phyloP scores from a whole-genome alignment of 2,113 vertebrate genomes.

The Gila orcuttii region DNA sequence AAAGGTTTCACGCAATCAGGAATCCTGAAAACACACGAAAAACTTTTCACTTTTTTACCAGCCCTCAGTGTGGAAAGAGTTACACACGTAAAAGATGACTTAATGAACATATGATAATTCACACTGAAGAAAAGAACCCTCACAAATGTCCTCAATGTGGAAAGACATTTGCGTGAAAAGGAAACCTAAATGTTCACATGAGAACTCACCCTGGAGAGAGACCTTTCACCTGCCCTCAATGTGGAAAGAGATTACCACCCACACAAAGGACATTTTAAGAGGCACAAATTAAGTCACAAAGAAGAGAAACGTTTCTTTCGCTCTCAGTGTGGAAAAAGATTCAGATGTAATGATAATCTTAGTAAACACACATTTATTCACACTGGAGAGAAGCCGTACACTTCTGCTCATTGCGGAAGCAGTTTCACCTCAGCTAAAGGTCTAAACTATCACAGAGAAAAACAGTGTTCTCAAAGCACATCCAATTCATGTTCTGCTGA shows the following conservation, averaged over 20 bases:
- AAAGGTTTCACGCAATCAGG: too few species aligned
- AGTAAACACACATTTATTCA: neutral
- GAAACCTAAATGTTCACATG: neutral
- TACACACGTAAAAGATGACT: neutral
- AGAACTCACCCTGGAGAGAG: neutral
- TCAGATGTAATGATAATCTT: too few species aligned
- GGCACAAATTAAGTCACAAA: neutral
- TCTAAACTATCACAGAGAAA: conserved; percentile 12
- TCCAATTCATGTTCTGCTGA: neutral
- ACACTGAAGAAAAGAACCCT: neutral
- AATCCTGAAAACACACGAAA: too few species aligned
- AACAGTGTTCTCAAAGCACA: neutral
- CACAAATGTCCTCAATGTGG: neutral
- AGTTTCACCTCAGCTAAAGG: neutral
- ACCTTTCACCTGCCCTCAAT: neutral
- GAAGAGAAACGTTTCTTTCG: neutral
- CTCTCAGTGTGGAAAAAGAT: neutral
- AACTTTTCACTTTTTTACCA: too few species aligned
- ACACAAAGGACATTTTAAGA: neutral
- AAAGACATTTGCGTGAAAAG: neutral
- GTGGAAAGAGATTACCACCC: neutral
- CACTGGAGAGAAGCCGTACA: neutral
- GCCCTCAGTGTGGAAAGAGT: neutral
- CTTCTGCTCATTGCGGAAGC: neutral
- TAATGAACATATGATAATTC: neutral